Evolutionary conservation across 2,113 vertebrate species (phyloP).

Genomic region (Amblyornis subalaris): DNA sequence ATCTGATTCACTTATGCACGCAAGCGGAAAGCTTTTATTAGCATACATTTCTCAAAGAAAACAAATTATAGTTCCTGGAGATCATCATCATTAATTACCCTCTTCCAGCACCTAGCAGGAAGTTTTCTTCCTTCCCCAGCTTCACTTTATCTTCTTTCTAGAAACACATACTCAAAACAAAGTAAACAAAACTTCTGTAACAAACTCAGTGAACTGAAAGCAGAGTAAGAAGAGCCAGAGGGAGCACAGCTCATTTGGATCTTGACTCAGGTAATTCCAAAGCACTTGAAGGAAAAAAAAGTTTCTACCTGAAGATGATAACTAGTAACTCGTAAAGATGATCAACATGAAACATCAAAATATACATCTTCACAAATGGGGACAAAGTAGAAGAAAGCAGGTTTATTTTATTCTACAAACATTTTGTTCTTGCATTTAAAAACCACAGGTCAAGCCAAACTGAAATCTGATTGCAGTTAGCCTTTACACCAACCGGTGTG

Average conservation of each 20-base stretch:
- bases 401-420: background rate
- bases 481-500: background rate
- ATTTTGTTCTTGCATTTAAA: background rate
- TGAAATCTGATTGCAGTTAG: background rate
- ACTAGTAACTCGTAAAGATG: background rate
- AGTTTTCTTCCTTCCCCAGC: background rate
- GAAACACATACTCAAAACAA: background rate
- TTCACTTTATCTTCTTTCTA: background rate
- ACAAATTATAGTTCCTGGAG: slow-evolving; percentile 16
- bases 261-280: background rate
- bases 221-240: background rate
- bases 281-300: background rate
- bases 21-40: slow-evolving; percentile 30
- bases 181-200: slow-evolving; percentile 23
- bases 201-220: background rate
- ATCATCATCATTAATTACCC: background rate
- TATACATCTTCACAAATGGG: background rate
- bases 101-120: background rate
- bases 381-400: background rate
- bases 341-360: background rate
- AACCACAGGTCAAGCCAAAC: background rate
- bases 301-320: background rate
- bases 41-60: slow-evolving; percentile 14
- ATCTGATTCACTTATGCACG: slow-evolving; percentile 23
- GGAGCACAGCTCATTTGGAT: background rate